Percentiles rank a stretch among this genome's conserved stretches.
Conservation (phyloP, 2,888 invertebrate species). For the Dasypolia templi region DNA sequence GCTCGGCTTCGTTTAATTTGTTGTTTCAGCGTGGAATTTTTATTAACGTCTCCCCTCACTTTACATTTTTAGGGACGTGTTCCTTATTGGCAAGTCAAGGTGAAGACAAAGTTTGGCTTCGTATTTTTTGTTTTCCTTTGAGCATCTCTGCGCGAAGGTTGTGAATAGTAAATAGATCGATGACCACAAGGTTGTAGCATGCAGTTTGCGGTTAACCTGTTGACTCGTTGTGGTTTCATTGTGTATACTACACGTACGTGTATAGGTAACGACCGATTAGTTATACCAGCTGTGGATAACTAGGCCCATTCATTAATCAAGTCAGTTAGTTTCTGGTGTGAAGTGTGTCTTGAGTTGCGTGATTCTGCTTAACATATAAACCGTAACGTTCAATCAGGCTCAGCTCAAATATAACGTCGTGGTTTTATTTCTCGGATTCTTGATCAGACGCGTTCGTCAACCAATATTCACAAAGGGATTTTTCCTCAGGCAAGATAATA, state of each 20-base stretch:
- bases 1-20: slow-evolving; percentile 91
- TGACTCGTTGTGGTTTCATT: slow-evolving; percentile 61
- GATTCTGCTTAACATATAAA: slow-evolving; percentile 52
- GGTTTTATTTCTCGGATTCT: slow-evolving; percentile 59
- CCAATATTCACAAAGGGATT: slow-evolving; percentile 72
- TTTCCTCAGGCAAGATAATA: slow-evolving; percentile 75
- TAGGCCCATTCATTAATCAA: slow-evolving; percentile 59
- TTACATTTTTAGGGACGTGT: slow-evolving; percentile 84
- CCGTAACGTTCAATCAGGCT: slow-evolving; percentile 50
- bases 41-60: slow-evolving; percentile 89
- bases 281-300: slow-evolving; percentile 66
- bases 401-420: slow-evolving; percentile 38
- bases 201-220: slow-evolving; percentile 70
- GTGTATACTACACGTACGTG: slow-evolving; percentile 13
- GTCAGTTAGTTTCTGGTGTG: slow-evolving; percentile 56
- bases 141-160: slow-evolving; percentile 54
- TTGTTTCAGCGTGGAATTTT: slow-evolving; percentile 90
- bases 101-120: slow-evolving; percentile 78
- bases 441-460: slow-evolving; percentile 70
- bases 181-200: slow-evolving; percentile 57
- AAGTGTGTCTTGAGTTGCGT: slow-evolving; percentile 48
- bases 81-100: slow-evolving; percentile 81
- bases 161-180: slow-evolving; percentile 67
- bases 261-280: slow-evolving; percentile 56
- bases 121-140: slow-evolving; percentile 71